Conservation (phyloP, 2,888 invertebrate genomes). For the Antheraea assamensis region DNA sequence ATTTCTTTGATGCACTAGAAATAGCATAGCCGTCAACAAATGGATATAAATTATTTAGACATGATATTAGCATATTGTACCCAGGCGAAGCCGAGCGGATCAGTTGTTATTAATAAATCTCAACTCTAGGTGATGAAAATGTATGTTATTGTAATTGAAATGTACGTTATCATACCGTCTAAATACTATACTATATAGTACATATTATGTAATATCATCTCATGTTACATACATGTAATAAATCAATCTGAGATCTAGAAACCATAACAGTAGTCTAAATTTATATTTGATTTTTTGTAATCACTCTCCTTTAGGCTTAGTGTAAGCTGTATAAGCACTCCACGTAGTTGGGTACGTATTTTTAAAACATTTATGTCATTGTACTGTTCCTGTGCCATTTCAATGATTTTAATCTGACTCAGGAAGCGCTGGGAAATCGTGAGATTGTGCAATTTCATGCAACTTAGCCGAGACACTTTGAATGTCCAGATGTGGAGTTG, state of each 20-base stretch:
- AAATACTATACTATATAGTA: too few relatives aligned
- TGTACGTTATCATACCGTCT: too few relatives aligned
- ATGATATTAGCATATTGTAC: too few relatives aligned
- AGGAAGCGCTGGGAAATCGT: constrained; percentile 34
- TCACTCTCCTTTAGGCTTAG: background rate
- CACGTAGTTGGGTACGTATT: constrained; percentile 22
- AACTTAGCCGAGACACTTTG: constrained; percentile 30
- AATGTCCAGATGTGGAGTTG: constrained; percentile 12
- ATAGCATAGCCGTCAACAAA: too few relatives aligned
- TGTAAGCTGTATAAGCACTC: background rate
- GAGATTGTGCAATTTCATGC: constrained; percentile 27
- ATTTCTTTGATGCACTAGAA: too few relatives aligned
- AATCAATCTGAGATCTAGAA: background rate
- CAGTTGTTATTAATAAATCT: too few relatives aligned
- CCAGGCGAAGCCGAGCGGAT: too few relatives aligned
- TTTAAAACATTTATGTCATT: constrained; percentile 36
- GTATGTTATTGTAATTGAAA: too few relatives aligned
- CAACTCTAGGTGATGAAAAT: too few relatives aligned
- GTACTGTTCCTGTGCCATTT: constrained; percentile 28
- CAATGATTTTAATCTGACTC: constrained; percentile 28
- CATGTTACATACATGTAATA: background rate
- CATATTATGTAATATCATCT: too few relatives aligned
- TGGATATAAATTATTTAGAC: too few relatives aligned
- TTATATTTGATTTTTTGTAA: background rate
- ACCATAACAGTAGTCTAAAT: background rate